Conservation (phyloP, 2,797 vertebrate species). For the Bovichtus diacanthus region DNA sequence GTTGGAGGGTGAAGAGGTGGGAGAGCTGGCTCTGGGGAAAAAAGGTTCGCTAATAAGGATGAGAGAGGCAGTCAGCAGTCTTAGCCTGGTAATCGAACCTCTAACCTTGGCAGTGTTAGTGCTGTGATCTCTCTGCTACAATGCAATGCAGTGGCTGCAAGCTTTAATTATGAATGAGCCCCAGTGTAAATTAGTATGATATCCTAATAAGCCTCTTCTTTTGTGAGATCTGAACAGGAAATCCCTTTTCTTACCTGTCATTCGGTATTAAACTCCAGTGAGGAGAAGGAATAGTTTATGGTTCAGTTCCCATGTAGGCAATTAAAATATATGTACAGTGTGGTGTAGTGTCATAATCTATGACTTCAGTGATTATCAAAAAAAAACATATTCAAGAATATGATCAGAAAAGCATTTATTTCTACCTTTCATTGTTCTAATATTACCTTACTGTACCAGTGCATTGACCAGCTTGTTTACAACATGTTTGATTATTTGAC, state of each 20-base stretch:
- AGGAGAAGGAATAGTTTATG: conserved; percentile 6
- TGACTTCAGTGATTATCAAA: background rate
- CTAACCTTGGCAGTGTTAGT: conserved; percentile 46
- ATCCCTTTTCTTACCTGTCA: background rate
- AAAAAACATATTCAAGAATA: background rate
- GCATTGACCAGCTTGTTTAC: background rate
- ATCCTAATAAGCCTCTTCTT: background rate
- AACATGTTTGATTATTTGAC: background rate
- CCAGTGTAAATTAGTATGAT: background rate
- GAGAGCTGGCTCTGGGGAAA: conserved; percentile 9
- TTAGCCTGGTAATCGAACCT: conserved; percentile 38
- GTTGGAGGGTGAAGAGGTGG: conserved; percentile 10
- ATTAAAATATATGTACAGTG: background rate
- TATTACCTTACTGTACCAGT: background rate
- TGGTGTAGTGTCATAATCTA: background rate
- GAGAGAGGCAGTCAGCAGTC: conserved; percentile 36
- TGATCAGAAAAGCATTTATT: background rate
- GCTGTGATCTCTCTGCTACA: conserved; percentile 31
- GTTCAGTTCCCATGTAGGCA: background rate
- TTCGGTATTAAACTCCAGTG: conserved; percentile 16
- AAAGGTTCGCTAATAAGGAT: conserved; percentile 40
- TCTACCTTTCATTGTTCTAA: background rate
- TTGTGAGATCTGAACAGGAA: conserved; percentile 1
- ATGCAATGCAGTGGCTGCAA: conserved; percentile 16
- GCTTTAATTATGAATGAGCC: conserved; percentile 14